phyloP scores from a whole-genome alignment of 2,113 vertebrate genomes.

The Erythrocercus mccallii region DNA sequence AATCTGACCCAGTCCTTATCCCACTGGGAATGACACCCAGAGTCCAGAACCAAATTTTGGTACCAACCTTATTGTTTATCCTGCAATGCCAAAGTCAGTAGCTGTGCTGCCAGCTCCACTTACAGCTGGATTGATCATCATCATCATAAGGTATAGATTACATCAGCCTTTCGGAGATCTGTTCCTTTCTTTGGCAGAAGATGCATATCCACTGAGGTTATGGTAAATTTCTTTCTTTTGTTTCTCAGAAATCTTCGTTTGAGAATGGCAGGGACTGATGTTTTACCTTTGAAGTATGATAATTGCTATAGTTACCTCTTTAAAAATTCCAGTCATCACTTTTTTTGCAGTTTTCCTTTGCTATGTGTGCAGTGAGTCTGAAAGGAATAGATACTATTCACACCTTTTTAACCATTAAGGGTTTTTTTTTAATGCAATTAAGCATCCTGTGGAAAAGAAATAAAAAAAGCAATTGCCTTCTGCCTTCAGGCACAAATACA shows the following conservation, averaged over 20 bases:
- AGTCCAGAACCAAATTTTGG: neutral
- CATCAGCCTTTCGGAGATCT: constrained; percentile 3
- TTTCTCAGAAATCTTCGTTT: neutral
- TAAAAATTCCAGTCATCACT: neutral
- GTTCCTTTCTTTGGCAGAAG: constrained; percentile 19
- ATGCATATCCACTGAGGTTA: neutral
- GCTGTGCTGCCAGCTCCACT: neutral
- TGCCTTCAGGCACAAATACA: constrained; percentile 39
- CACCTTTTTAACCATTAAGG: neutral
- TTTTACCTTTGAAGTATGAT: constrained; percentile 36
- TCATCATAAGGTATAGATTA: neutral
- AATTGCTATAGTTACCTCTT: constrained; percentile 27
- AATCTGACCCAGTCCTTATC: neutral
- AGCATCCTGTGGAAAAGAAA: constrained; percentile 38
- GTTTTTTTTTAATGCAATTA: neutral
- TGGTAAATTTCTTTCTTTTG: neutral
- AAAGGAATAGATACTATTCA: constrained; percentile 11
- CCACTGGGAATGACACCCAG: accelerated
- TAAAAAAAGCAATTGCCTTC: constrained; percentile 49
- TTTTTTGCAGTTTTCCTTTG: constrained; percentile 8
- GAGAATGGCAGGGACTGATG: neutral
- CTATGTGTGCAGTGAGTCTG: constrained; percentile 29
- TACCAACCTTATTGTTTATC: neutral
- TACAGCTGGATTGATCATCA: neutral
- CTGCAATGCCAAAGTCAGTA: neutral